These are phyloP conservation scores for Cheilosia vernalis DNA, from an alignment of 2,888 invertebrate species.

Conservation along the genomic window DNA sequence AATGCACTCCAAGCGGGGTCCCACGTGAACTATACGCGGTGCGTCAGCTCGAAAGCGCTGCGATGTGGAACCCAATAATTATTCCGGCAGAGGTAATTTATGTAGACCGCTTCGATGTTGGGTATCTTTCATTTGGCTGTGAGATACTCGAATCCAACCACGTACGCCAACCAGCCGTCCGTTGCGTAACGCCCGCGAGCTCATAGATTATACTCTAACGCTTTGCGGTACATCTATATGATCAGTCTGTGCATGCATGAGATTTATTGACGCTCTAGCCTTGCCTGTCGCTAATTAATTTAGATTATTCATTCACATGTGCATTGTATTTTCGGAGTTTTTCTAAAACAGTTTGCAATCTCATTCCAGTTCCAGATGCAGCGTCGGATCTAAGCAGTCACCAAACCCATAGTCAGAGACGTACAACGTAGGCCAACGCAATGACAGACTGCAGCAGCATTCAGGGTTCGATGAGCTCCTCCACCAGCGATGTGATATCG, in stretches of 20 bases:
- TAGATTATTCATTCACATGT: constrained; percentile 60
- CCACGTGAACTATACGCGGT: constrained; percentile 51
- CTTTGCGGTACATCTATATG: constrained; percentile 66
- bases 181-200: constrained; percentile 65
- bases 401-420: background rate
- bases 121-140: constrained; percentile 24
- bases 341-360: constrained; percentile 2
- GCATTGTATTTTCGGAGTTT: constrained; percentile 30
- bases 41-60: constrained; percentile 56
- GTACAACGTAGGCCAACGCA: background rate
- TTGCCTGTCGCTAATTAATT: constrained; percentile 66
- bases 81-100: constrained; percentile 67
- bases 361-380: constrained; percentile 63
- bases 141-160: constrained; percentile 53
- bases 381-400: constrained; percentile 14
- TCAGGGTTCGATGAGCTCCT: constrained; percentile 82
- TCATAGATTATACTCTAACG: constrained; percentile 43
- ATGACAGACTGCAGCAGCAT: constrained; percentile 82
- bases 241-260: constrained; percentile 33
- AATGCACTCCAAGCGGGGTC: constrained; percentile 12
- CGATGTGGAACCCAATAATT: constrained; percentile 69
- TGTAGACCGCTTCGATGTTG: constrained; percentile 41
- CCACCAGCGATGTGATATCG: constrained; percentile 82
- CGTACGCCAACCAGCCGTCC: constrained; percentile 23
- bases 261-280: constrained; percentile 60